Evolutionary conservation across 1,140 invertebrate species (phyloP), one percentile per base, ranked within the genome.

Genomic region (Drosophila biarmipes): DNA sequence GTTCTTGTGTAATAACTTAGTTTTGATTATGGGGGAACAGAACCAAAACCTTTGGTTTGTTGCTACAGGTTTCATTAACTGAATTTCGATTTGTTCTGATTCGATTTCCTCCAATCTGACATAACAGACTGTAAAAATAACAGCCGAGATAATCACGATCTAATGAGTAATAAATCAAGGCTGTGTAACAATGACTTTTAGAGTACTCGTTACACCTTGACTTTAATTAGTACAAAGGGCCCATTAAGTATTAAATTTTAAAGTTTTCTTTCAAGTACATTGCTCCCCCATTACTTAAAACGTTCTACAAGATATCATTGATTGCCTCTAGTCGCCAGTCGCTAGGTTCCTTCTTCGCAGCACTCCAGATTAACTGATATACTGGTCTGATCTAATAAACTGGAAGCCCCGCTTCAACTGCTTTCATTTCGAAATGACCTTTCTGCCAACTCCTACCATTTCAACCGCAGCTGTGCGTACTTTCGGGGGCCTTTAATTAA

Each of bases 401-500:
- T n/a, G n/a, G n/a, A 34, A 51, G 48, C 29, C 6, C 7, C 12
- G 29, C 4, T 51, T 34, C 15, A 19, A 6, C 6, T n/a, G 14
- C 6, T 27, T n/a, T 31, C 10, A 10, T 31, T 31, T 31, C 38
- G 6, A 29, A 27, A 21, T 38, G 34, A 38, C 10, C 35, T n/a
- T 29, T 59, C 52, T 19, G 0, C 2, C 11, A 17, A 19, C 6
- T 38, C 0, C 24, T 61, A 61, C 29, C 6, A 4, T 29, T 29
- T 29, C 21, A 40, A 40, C 24, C 21, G 12, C 19, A 27, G 49
- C 21, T 59, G 35, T 49, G 6, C 19, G 27, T 34, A 24, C 35
- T 51, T 8, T 58, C 31, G 10, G 24, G 10, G 59, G 45, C 51
- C 63, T 42, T 82, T 66, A 82, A 66, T 78, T 63, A 77, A 72